These are phyloP conservation scores for Hipparchia semele DNA, from an alignment of 2,888 invertebrate species.

Conservation along the genomic window DNA sequence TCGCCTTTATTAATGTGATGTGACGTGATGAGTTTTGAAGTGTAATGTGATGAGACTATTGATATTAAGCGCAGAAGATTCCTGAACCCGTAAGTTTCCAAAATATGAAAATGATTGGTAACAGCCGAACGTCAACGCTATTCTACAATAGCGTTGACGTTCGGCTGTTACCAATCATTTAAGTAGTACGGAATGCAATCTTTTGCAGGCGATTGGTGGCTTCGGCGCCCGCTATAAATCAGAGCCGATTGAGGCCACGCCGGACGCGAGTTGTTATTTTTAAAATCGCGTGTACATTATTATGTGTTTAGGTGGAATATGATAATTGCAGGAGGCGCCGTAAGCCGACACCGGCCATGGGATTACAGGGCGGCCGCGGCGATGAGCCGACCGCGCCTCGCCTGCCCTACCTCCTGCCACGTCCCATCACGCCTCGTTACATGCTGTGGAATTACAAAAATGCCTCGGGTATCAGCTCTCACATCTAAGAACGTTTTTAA, in stretches of 20 bases:
- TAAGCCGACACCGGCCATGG: constrained; percentile 78
- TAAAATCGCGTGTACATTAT: constrained; percentile 82
- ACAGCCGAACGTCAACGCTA: neutral
- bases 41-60: too few species aligned
- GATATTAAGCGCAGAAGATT: neutral
- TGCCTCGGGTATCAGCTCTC: constrained; percentile 11
- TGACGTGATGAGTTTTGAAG: too few species aligned
- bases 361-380: constrained; percentile 73
- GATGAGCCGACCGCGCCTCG: constrained; percentile 32
- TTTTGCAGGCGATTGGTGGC: constrained; percentile 51
- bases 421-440: constrained; percentile 42
- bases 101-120: constrained; percentile 12
- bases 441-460: constrained; percentile 42
- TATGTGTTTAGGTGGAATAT: constrained; percentile 83
- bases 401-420: constrained; percentile 23
- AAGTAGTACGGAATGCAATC: constrained; percentile 53
- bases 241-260: constrained; percentile 73
- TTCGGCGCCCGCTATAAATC: constrained; percentile 72
- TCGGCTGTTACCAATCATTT: neutral
- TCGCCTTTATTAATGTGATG: too few species aligned
- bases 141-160: constrained; percentile 1
- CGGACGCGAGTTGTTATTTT: constrained; percentile 80
- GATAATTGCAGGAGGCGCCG: constrained; percentile 81
- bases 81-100: neutral
- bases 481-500: constrained; percentile 7